Conservation (phyloP, 2,888 invertebrate genomes). For the Altica lythri region DNA sequence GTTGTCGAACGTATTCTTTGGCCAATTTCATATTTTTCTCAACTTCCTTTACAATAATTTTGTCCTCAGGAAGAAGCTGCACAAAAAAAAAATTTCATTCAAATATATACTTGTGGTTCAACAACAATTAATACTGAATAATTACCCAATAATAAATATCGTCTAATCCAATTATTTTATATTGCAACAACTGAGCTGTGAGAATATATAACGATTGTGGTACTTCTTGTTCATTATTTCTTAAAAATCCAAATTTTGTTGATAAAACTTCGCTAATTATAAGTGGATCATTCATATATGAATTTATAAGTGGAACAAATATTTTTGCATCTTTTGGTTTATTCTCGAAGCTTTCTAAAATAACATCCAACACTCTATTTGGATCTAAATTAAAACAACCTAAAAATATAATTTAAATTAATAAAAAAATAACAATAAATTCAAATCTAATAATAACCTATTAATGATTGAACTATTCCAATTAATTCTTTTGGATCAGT, state of each 20-base stretch:
- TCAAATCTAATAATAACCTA: slow-evolving; percentile 65
- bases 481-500: slow-evolving; percentile 72
- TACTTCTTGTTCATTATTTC: slow-evolving; percentile 69
- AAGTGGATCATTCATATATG: slow-evolving; percentile 85
- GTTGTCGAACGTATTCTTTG: slow-evolving; percentile 84
- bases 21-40: slow-evolving; percentile 83
- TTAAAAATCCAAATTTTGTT: slow-evolving; percentile 80
- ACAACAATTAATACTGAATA: too few species aligned
- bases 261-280: slow-evolving; percentile 94
- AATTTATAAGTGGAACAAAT: slow-evolving; percentile 84
- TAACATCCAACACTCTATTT: slow-evolving; percentile 93
- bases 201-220: slow-evolving; percentile 87
- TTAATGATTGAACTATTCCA: slow-evolving; percentile 90
- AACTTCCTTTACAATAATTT: slow-evolving; percentile 77
- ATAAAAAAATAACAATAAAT: not conserved
- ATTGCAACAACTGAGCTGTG: slow-evolving; percentile 87
- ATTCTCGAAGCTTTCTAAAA: slow-evolving; percentile 95
- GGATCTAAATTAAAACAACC: slow-evolving; percentile 99
- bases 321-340: slow-evolving; percentile 76
- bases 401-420: slow-evolving; percentile 52
- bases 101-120: too few species aligned
- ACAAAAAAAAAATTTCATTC: slow-evolving; percentile 3
- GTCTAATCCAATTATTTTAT: slow-evolving; percentile 82
- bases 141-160: slow-evolving; percentile 91
- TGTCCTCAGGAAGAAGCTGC: slow-evolving; percentile 84